Base-by-base conservation (phyloP, 2,797 vertebrate genomes). In the Neopelma chrysocephalum region DNA sequence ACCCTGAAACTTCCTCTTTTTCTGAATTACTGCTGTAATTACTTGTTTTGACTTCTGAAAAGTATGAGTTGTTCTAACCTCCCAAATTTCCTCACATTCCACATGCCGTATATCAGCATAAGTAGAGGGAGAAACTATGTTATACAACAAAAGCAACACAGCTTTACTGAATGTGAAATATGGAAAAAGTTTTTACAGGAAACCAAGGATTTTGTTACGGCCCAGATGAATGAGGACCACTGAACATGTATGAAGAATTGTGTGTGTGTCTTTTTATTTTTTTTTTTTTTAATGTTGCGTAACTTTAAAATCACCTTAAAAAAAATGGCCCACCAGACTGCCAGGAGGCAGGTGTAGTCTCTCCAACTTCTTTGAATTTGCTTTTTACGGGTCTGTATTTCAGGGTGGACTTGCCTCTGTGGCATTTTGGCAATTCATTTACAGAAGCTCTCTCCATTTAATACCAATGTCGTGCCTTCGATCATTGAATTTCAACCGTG, bases 1-100 rank as follows among this genome's bases (percentile, higher is more conserved):
- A 76, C 15, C 66, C n/a, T 48, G n/a, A 73, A 94, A 82, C 48
- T 87, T 91, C 68, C 62, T 84, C 43, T 40, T 91, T 81, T 69
- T 58, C 89, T 83, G 73, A 95, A 86, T 84, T 94, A 72, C 50
- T 56, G 32, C 60, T 82, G 15, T 84, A 79, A 88, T 88, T 79
- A 72, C 70, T 84, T 91, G 60, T 87, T 95, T 88, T 82, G 88
- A 90, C 80, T 70, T 84, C 48, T 84, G 79, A 90, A 64, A 94
- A 57, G 16, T 26, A 47, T 31, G 38, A 91, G 36, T 25, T 83
- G 43, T 48, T 78, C 62, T 58, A 65, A 82, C 86, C 53, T 82
- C 20, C 47, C 23, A 20, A 48, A 70, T 51, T 79, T 58, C 51
- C 13, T 94, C 51, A 9, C 47, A 64, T 89, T 83, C 26, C 40